Evolutionary conservation across 2,888 invertebrate species (phyloP), one percentile per base, ranked within the genome.

Genomic region (Aphodius granarius): DNA sequence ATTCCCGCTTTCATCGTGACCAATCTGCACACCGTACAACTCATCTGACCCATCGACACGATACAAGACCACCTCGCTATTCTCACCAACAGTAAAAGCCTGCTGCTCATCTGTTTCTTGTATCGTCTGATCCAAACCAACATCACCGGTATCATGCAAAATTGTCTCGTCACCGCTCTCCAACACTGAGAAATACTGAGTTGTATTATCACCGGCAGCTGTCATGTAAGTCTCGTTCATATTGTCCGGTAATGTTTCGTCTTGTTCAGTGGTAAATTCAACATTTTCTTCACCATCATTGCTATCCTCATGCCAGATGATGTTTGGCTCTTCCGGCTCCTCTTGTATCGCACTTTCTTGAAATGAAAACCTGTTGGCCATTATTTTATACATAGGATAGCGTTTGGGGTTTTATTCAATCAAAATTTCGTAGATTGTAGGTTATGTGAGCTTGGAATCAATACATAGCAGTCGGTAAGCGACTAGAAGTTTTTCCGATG

Each of bases 1-100:
- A 79, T 86, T 86, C 15, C 87, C 87, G 19, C 85, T 83, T 23
- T 85, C 85, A 82, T 88, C 87, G 73, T 84, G 82, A 16, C 83
- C 83, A 16, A 85, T 73, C 79, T 87, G 86, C 65, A 87, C 81
- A 1, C 86, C 87, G 81, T 83, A 87, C 66, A 87, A 79, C 73
- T 86, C 86, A 79, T 87, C 84, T 4, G 85, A 84, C 23, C 85
- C 87, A 75, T 86, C 86, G 70, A 87, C 80, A 68, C 81, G 82
- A 80, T 85, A 87, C 22, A 87, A 80, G 21, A 85, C 81, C 65
- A 86, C 83, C 75, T 86, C 83, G 62, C 83, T 80, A 62, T 79
- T 79, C 63, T 76, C 74, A 18, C n/a, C 78, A 18, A 81, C 79
- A 15, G 75, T 23, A 16, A 78, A 78, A 43, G 76, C 77, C 65